A percentile compares a stretch with the other conserved stretches of the same genome.
phyloP scores from a whole-genome alignment of 2,113 vertebrate genomes.

The Podiceps cristatus region DNA sequence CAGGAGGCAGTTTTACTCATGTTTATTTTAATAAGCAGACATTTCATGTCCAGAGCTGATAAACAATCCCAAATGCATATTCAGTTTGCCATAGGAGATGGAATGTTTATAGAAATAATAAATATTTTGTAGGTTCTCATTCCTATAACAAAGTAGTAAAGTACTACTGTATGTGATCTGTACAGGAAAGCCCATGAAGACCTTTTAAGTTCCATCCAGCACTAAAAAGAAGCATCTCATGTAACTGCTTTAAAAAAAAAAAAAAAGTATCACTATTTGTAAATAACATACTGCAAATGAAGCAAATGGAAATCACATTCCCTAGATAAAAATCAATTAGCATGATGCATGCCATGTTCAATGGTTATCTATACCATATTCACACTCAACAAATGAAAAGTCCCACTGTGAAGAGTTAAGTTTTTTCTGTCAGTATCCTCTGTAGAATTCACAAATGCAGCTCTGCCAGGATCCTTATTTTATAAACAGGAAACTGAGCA shows the following conservation, averaged over 20 bases:
- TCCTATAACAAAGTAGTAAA: not conserved
- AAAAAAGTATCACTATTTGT: not conserved
- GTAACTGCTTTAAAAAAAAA: not conserved
- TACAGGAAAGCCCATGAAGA: not conserved
- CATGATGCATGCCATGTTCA: not conserved
- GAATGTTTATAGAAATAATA: not conserved
- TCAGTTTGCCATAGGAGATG: not conserved
- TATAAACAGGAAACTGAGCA: not conserved
- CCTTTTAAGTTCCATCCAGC: not conserved
- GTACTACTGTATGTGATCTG: not conserved
- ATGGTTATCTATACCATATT: not conserved
- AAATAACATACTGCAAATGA: not conserved
- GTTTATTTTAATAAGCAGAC: not conserved
- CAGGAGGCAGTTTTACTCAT: not conserved
- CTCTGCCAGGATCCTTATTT: not conserved
- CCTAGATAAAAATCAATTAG: not conserved
- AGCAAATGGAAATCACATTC: not conserved
- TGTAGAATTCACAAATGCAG: accelerated
- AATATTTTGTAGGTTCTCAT: not conserved
- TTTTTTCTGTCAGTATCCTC: not conserved
- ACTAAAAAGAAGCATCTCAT: not conserved
- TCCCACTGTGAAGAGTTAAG: not conserved
- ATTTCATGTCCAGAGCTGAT: not conserved
- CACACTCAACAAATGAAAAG: not conserved
- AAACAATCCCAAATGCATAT: not conserved